These are phyloP conservation scores for Diorhabda elongata DNA, from an alignment of 1,140 invertebrate species.

Conservation along the genomic window DNA sequence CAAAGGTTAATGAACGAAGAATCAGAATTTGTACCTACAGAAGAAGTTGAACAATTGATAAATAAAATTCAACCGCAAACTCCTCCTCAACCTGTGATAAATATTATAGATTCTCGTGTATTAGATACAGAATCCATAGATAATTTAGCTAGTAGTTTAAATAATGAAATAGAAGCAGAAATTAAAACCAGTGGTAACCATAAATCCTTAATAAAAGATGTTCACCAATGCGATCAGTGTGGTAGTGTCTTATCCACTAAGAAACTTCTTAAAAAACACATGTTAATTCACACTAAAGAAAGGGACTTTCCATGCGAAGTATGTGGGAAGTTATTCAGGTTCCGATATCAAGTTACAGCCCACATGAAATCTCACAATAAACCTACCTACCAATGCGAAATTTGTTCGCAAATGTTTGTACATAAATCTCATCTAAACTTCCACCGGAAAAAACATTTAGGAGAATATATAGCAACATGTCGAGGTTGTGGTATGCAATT, in stretches of 20 bases:
- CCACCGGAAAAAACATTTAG: conserved; percentile 59
- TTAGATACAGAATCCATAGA: neutral
- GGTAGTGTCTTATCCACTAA: conserved; percentile 21
- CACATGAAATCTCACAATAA: conserved; percentile 31
- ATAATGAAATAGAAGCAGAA: conserved; percentile 50
- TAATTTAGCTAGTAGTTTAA: neutral
- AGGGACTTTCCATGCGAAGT: conserved; percentile 28
- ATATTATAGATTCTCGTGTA: neutral
- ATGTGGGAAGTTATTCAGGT: conserved; percentile 40
- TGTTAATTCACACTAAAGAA: conserved; percentile 19
- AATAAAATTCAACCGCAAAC: conserved; percentile 10
- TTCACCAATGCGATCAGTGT: conserved; percentile 23
- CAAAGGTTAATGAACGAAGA: conserved; percentile 28
- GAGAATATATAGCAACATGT: conserved; percentile 45
- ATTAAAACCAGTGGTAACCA: neutral
- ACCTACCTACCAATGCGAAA: conserved; percentile 40
- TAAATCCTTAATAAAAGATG: conserved; percentile 41
- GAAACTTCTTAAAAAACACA: conserved; percentile 27
- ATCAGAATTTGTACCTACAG: conserved; percentile 28
- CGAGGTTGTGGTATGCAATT: conserved; percentile 34
- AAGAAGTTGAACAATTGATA: conserved; percentile 16
- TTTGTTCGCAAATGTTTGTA: conserved; percentile 59
- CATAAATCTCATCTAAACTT: conserved; percentile 62
- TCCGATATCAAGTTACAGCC: conserved; percentile 28
- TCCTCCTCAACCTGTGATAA: neutral